Conservation (phyloP, 2,797 vertebrate genomes). For the Coilia nasus region DNA sequence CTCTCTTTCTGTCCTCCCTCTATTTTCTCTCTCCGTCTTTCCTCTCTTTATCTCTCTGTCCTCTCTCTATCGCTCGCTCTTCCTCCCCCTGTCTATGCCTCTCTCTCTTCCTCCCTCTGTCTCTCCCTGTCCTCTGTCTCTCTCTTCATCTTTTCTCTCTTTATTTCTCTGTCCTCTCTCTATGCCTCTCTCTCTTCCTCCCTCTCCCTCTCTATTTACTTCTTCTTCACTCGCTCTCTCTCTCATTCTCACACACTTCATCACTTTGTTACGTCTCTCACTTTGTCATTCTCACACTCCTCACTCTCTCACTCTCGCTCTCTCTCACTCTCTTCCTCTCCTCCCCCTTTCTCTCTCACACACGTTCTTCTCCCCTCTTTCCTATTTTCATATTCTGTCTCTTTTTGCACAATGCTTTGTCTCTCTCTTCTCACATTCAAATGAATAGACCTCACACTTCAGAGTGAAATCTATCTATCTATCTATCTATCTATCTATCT, state of each 20-base stretch:
- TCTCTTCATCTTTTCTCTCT: not conserved
- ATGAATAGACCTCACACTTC: not conserved
- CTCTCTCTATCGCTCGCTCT: too few species aligned
- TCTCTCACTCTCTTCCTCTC: not conserved
- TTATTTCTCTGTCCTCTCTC: too few species aligned
- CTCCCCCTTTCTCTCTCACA: not conserved
- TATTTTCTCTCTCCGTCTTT: too few species aligned
- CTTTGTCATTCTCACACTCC: not conserved
- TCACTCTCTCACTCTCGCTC: not conserved
- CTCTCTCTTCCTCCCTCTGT: too few species aligned
- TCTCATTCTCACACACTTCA: not conserved
- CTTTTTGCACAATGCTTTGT: not conserved
- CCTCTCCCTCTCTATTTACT: not conserved
- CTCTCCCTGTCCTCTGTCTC: not conserved
- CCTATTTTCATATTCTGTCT: not conserved
- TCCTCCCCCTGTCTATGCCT: too few species aligned
- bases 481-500: too few species aligned
- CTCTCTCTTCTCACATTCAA: not conserved
- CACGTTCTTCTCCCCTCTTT: not conserved
- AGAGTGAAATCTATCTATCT: too few species aligned
- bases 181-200: not conserved
- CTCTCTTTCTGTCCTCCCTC: too few species aligned
- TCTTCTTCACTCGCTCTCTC: not conserved
- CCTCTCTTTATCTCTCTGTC: too few species aligned
- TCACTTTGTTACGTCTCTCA: too few species aligned